phyloP scores from a whole-genome alignment of 1,140 invertebrate species.

The Drosophila truncata region DNA sequence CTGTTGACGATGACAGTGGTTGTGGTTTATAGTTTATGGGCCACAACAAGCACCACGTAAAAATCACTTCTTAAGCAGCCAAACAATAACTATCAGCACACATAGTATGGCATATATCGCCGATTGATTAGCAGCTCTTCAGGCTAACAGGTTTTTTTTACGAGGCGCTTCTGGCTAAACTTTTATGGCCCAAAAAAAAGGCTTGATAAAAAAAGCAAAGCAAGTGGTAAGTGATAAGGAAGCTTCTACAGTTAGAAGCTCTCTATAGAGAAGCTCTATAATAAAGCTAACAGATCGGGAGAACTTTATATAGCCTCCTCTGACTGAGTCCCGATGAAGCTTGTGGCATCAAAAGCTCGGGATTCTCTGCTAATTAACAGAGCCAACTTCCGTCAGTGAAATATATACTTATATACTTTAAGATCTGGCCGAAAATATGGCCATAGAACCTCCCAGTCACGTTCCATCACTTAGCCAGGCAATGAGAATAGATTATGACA shows the following conservation, averaged over 20 bases:
- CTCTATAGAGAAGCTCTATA: neutral
- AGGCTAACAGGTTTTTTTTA: conserved; percentile 34
- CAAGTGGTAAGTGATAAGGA: conserved; percentile 15
- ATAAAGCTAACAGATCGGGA: conserved; percentile 14
- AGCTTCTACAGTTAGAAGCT: neutral
- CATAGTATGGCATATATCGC: conserved; percentile 19
- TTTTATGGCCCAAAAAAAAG: conserved; percentile 7
- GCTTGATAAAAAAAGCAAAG: neutral
- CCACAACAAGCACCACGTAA: neutral
- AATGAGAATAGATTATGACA: conserved; percentile 24
- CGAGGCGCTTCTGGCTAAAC: conserved; percentile 31
- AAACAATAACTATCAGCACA: conserved; percentile 9
- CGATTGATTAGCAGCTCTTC: conserved; percentile 50
- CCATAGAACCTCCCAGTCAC: conserved; percentile 24
- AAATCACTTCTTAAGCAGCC: conserved; percentile 60
- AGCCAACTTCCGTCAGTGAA: conserved; percentile 25
- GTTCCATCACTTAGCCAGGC: conserved; percentile 39
- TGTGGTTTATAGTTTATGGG: conserved; percentile 12
- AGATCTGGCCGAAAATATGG: conserved; percentile 16
- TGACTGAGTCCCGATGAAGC: neutral
- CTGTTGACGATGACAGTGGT: conserved; percentile 14
- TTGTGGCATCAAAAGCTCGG: neutral
- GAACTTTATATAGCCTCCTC: neutral
- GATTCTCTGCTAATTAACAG: conserved; percentile 34
- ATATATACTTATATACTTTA: neutral